Base-by-base conservation (phyloP, 1,140 invertebrate genomes). In the Brachionus koreanus region DNA sequence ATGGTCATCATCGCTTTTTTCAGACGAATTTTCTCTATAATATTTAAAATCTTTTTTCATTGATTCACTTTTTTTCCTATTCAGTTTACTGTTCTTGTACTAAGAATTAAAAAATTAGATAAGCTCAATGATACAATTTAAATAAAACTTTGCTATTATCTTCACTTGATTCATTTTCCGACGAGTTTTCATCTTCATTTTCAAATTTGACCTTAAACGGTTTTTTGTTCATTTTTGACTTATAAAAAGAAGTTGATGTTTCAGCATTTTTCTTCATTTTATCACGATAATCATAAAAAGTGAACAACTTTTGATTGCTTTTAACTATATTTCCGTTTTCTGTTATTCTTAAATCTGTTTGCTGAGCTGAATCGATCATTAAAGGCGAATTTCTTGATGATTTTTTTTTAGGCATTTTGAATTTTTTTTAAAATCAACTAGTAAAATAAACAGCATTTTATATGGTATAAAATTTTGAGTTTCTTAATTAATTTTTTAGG, bases 241-340 rank as follows among this genome's bases (percentile, higher is more conserved):
- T 57, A 9, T 57, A 57, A 19, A 57, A 57, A 57, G 49, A n/a
- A 9, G 49, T 57, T 57, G 49, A 57, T 57, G 49, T 37, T 13
- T 75, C 72, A 16, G 13, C 72, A 23, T 77, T 33, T 77, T 37
- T 29, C 16, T 52, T 77, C 19, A 39, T 23, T 52, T 33, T 29
- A 37, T 77, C 52, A 5, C 42, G 5, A 52, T 33, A 77, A 77
- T 77, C 74, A 37, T 77, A 77, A 61, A 77, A 77, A 29, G 74
- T 77, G 43, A 52, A 77, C 10, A 77, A 19, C 19, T 77, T 77
- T 7, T 16, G 16, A 35, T 77, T 77, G n/a, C 9, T 49, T 16
- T 39, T 35, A n/a, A 69, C 65, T 37, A 69, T 4, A 33, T 37
- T 69, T 0, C 37, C 35, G 39, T 39, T 69, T 69, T 29, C 7